Evolutionary conservation across 2,113 vertebrate species (phyloP), one percentile per base, ranked within the genome.

Genomic region (Notothenia rossii): DNA sequence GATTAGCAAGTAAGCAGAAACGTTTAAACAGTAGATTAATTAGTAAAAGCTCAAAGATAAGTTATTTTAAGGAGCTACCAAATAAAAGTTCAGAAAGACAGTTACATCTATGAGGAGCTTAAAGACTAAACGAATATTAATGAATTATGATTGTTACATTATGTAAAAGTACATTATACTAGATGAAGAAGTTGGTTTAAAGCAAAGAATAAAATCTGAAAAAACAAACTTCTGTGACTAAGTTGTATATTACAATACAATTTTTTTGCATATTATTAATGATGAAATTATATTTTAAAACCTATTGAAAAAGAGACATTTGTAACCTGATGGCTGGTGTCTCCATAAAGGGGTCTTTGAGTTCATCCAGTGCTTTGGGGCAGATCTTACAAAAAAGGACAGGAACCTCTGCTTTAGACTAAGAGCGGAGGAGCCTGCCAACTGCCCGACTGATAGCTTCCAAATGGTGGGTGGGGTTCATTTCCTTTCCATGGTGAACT

Each of bases 391-490:
- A 15, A 45, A n/a, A 36, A 22, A 3, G 12, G 43, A 12, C 33
- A 20, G 43, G 29, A 70, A 76, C 6, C 20, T 22, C 60, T 10
- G 46, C 63, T 64, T 58, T 18, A 43, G 17, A 50, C 61, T 36
- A 15, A 15, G 25, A 14, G 63, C 40, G 63, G 45, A 33, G 3
- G 10, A 48, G 58, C 46, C 36, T 69, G 78, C 53, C 65, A 80
- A 73, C 63, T 17, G 17, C 8, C 6, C 8, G 62, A 64, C 18
- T 64, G n/a, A 76, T 33, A 10, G 49, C 55, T 85, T 85, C 84
- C 78, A 76, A 75, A 76, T 54, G 79, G 14, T 10, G 63, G 67
- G n/a, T 73, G 62, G 36, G 56, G 59, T 58, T 54, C 1, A 68
- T 75, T 6, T 20, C 17, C 48, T 65, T 45, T 67, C 55, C 10